Percentiles rank a stretch among this genome's conserved stretches.
phyloP scores from a whole-genome alignment of 2,113 vertebrate genomes.

The Atlantisia rogersi region DNA sequence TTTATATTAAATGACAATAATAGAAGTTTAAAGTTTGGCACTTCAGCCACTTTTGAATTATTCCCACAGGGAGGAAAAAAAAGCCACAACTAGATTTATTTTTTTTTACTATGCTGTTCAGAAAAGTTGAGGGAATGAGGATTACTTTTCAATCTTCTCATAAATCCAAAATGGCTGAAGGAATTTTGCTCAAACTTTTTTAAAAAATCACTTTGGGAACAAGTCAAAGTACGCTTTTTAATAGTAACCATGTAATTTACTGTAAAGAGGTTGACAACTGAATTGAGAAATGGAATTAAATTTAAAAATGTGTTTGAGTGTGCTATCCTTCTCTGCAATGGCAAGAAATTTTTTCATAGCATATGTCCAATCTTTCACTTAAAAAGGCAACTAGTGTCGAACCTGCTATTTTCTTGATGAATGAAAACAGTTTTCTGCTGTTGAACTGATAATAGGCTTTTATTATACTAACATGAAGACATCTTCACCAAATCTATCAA shows the following conservation, averaged over 20 bases:
- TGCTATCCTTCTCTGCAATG: slow-evolving; percentile 51
- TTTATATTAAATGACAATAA: slow-evolving; percentile 10
- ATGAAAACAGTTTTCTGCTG: slow-evolving; percentile 71
- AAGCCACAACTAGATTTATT: background rate
- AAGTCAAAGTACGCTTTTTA: slow-evolving; percentile 55
- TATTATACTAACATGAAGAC: slow-evolving; percentile 71
- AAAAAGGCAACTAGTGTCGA: slow-evolving; percentile 65
- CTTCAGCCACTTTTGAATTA: slow-evolving; percentile 6
- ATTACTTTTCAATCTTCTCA: slow-evolving; percentile 18
- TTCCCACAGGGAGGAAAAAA: background rate
- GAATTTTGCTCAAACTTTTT: slow-evolving; percentile 48
- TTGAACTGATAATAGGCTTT: slow-evolving; percentile 74
- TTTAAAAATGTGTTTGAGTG: slow-evolving; percentile 52
- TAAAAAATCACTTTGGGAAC: slow-evolving; percentile 44
- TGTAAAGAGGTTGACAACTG: slow-evolving; percentile 47
- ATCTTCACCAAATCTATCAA: slow-evolving; percentile 73
- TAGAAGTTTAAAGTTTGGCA: background rate
- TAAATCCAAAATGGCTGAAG: slow-evolving; percentile 56
- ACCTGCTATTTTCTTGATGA: slow-evolving; percentile 67
- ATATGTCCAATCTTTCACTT: slow-evolving; percentile 65
- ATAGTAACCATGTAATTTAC: slow-evolving; percentile 50
- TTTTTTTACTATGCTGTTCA: background rate
- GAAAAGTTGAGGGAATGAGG: background rate
- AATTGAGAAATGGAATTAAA: slow-evolving; percentile 54
- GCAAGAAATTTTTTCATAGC: slow-evolving; percentile 52